phyloP scores from a whole-genome alignment of 92 coral and sea anemone species.

The Diadumene lineata region DNA sequence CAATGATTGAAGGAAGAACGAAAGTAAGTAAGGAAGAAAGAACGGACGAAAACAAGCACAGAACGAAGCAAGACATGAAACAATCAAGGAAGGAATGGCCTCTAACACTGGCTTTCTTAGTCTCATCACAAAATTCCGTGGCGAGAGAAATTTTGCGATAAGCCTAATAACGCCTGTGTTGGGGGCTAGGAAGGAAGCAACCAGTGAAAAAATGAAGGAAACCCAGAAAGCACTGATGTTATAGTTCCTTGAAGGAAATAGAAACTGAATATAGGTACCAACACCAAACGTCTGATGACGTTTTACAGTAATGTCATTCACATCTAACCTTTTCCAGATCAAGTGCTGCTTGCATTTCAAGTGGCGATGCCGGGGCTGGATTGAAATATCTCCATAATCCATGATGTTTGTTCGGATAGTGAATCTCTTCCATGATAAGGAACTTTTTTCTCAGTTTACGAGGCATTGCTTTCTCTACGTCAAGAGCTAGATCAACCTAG shows the following conservation, averaged over 20 bases:
- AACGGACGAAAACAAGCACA: not conserved
- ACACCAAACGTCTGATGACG: too few species aligned
- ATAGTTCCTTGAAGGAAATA: too few species aligned
- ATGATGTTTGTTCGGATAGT: conserved; percentile 67
- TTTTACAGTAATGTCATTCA: too few species aligned
- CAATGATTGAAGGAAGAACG: not conserved
- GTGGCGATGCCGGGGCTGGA: conserved; percentile 56
- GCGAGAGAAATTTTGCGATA: too few species aligned
- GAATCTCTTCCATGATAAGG: conserved; percentile 36
- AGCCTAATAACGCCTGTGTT: too few species aligned
- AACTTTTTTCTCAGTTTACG: conserved; percentile 65
- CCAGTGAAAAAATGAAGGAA: too few species aligned
- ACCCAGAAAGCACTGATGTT: too few species aligned
- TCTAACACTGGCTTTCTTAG: too few species aligned
- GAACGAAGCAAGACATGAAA: not conserved
- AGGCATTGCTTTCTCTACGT: conserved; percentile 95
- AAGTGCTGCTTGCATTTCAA: conserved; percentile 66
- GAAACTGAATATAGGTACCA: too few species aligned
- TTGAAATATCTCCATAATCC: conserved; percentile 53
- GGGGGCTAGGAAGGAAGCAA: too few species aligned
- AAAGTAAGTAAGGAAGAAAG: not conserved
- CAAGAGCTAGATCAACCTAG: conserved; percentile 93
- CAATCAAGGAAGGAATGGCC: too few species aligned
- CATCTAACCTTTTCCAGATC: conserved; percentile 65
- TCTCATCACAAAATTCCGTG: too few species aligned